Base-by-base conservation (phyloP, 2,888 invertebrate genomes). In the Ectemnius cavifrons region DNA sequence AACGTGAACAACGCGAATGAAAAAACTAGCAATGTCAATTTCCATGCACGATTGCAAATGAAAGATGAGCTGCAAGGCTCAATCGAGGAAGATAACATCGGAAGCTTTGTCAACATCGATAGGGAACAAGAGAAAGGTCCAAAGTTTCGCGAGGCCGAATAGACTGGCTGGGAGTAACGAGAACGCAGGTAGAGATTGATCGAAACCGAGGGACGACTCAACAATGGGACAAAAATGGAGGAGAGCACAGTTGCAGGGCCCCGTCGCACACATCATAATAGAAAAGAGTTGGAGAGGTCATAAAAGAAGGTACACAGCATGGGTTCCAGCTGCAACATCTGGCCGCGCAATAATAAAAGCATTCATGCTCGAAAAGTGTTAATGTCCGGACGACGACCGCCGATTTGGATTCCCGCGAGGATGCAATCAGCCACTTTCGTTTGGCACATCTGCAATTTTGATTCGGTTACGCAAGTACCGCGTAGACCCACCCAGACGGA, bases 261-360 rank as follows among this genome's bases (percentile, higher is more conserved):
- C 8, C 1, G 37, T 1, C 28, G 8, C 16, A 13, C 14, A 59
- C 18, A 37, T 13, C 11, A 59, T 59, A 59, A 59, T 27, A 20
- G 59, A 59, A 27, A 59, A 59, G 23, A 59, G 20, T 59, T 27
- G 59, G 28, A 27, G 13, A 52, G 52, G n/a, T 14, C 16, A 52
- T 52, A 52, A 52, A 16, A 2, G 52, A 52, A 52, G 8, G 37
- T 11, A 37, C 37, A 8, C 52, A 14, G 52, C 52, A 52, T 37
- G 52, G 52, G 52, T 16, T 16, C 52, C 52, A 52, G 16, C n/a
- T 37, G 37, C 37, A 52, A 16, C 52, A 52, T 52, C 52, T 52
- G 52, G 14, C 52, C 4, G 52, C 8, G 52, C 52, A 14, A 52
- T 52, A 52, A 52, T 52, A 52, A 52, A 52, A 52, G n/a, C 16